Percentiles rank a stretch among this genome's conserved stretches.
These are phyloP conservation scores for Ciconia boyciana DNA, from an alignment of 2,113 vertebrate genomes.

Conservation along the genomic window DNA sequence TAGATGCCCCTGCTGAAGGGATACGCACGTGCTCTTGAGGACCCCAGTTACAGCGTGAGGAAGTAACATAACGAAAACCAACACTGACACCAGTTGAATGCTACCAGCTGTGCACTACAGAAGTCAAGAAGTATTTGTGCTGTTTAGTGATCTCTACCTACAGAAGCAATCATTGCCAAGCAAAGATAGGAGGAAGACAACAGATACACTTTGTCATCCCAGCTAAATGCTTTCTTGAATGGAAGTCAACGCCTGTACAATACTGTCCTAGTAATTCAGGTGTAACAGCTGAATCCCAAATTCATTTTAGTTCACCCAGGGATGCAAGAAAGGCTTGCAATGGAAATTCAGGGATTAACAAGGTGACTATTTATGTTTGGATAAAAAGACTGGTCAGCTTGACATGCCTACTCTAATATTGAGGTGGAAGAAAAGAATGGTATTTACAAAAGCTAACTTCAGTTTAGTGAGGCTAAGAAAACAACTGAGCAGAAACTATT, in stretches of 20 bases:
- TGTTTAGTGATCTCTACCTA: background rate
- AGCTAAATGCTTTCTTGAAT: background rate
- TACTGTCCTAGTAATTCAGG: background rate
- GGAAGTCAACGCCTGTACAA: background rate
- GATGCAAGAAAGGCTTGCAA: background rate
- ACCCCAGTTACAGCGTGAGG: background rate
- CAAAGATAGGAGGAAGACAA: background rate
- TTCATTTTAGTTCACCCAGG: background rate
- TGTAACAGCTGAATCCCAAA: background rate
- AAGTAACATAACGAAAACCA: background rate
- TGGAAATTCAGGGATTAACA: background rate
- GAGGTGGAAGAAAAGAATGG: background rate
- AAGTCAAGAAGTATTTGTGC: background rate
- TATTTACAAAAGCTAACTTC: background rate
- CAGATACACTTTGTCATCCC: rapidly evolving
- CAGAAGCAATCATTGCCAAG: background rate
- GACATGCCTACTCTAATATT: background rate
- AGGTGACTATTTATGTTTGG: background rate
- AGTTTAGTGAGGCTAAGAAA: background rate
- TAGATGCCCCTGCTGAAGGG: background rate
- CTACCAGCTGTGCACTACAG: background rate
- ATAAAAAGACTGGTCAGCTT: background rate
- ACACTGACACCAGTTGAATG: background rate
- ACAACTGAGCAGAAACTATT: background rate
- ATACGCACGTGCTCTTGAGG: background rate